Evolutionary conservation across 2,113 vertebrate species (phyloP), one percentile per base, ranked within the genome.

Genomic region (Grallaria varia): DNA sequence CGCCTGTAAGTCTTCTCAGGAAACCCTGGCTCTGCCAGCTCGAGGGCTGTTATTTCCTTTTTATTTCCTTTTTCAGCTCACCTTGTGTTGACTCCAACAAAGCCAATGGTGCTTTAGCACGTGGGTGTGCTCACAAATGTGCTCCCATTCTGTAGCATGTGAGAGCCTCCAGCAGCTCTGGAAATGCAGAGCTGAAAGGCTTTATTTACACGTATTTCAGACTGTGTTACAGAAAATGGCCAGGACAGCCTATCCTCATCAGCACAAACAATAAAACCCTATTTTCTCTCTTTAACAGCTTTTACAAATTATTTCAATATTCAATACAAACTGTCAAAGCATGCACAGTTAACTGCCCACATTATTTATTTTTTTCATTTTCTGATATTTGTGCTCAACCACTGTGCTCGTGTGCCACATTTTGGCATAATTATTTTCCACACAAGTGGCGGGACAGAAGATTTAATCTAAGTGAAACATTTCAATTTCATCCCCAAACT

Each of bases 71-170:
- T 37, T 39, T 21, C 58, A 69, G 1, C 37, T 39, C 68, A 67
- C 68, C 45, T 60, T 10, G 9, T 49, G 37, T 66, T 91, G 60
- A 40, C 64, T 66, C 82, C 52, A 35, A 2, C 6, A 19, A 80
- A 76, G 74, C 35, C 75, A 64, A 8, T 3, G 40, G 44, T 42
- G 56, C 1, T 0, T 30, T 22, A 24, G 37, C 9, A 14, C 11
- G n/a, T 6, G 52, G 17, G 22, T 37, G 63, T 4, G 11, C 40
- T 35, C 19, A 8, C 16, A 64, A 90, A 67, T 12, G 39, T 14
- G n/a, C 12, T 80, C 47, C 52, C 60, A 28, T 17, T 40, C 15
- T 0, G 7, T 5, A 52, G 40, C 4, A 1, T 6, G 4, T 1
- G 31, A 67, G 56, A 78, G 25, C 39, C 44, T 59, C 73, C n/a